Base-by-base conservation (phyloP, 2,113 vertebrate genomes). In the Diadophis punctatus region DNA sequence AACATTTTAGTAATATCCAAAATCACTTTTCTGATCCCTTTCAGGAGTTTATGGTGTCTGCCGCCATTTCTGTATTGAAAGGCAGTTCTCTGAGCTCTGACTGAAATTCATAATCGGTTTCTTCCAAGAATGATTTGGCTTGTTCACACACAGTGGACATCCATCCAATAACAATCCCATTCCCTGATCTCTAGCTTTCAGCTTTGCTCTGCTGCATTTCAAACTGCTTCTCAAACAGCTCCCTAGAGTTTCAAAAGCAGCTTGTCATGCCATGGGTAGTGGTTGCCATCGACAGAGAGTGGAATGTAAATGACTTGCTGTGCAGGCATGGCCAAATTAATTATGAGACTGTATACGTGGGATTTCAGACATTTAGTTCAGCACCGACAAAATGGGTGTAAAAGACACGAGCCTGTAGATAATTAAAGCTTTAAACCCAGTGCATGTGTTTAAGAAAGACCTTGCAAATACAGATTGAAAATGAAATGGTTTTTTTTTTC, bases 391-490 rank as follows among this genome's bases (percentile, higher is more conserved):
- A 68, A 74, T 20, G 68, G n/a, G 86, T 43, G 63, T 52, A 68
- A 68, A 52, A 27, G 48, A 51, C 8, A 90, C 85, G 92, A 90
- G 91, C 58, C 22, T 0, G 89, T 20, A 60, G 0, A 90, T 93
- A 8, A 30, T 92, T 20, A 53, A 95, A 86, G 25, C 49, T 87
- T 93, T 91, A 93, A 90, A 87, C 11, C 89, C 85, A 88, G 27
- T 7, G 84, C 30, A 74, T 95, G 6, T 23, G 74, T 90, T 93
- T 52, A 93, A 94, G 92, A 8, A 56, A 0, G 30, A 39, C 94
- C 60, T 87, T 85, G 30, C 5, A 90, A 94, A 89, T 3, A 87
- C 8, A 93, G 46, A 92, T 16, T 80, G 23, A 90, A 93, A 88
- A 92, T 2, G 68, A 20, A 14, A 53, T 48, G 55, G 46, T 46